These are phyloP conservation scores for honey bee (Apis mellifera) DNA, from an alignment of 1,140 invertebrate species.

Conservation along the genomic window DNA sequence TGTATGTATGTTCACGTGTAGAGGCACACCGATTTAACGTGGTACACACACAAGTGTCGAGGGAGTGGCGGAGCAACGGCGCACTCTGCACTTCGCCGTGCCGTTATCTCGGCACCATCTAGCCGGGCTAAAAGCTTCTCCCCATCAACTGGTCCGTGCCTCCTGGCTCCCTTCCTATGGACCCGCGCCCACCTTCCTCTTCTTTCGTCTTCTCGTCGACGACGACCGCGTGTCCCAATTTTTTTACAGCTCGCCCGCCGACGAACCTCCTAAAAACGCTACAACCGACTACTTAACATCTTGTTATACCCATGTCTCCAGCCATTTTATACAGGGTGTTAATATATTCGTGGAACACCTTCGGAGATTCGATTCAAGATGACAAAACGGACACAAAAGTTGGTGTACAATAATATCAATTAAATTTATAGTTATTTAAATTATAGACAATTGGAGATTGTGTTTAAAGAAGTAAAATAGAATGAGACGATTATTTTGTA, in stretches of 20 bases:
- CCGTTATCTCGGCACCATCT: slow-evolving; percentile 82
- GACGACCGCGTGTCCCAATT: slow-evolving; percentile 70
- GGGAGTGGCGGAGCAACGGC: slow-evolving; percentile 54
- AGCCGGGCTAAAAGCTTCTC: slow-evolving; percentile 82
- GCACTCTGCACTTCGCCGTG: slow-evolving; percentile 77
- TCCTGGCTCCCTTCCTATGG: slow-evolving; percentile 47
- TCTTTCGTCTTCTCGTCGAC: slow-evolving; percentile 25
- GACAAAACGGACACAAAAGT: too few relatives aligned
- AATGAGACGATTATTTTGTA: too few relatives aligned
- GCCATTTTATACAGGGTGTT: slow-evolving; percentile 30
- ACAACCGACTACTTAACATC: slow-evolving; percentile 72
- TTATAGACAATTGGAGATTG: too few relatives aligned
- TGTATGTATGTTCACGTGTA: neutral
- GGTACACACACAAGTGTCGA: slow-evolving; percentile 7
- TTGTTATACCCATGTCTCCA: slow-evolving; percentile 58
- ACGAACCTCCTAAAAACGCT: slow-evolving; percentile 56
- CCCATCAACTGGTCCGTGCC: slow-evolving; percentile 76
- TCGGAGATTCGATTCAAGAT: too few relatives aligned
- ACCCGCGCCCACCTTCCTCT: slow-evolving; percentile 38
- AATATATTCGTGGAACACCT: too few relatives aligned
- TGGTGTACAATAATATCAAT: too few relatives aligned
- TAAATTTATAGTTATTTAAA: too few relatives aligned
- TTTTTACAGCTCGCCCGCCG: slow-evolving; percentile 68
- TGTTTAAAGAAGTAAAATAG: too few relatives aligned
- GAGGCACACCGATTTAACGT: neutral